Evolutionary conservation across 2,888 invertebrate species (phyloP).

Genomic region (Amblyjoppa fuscipennis): DNA sequence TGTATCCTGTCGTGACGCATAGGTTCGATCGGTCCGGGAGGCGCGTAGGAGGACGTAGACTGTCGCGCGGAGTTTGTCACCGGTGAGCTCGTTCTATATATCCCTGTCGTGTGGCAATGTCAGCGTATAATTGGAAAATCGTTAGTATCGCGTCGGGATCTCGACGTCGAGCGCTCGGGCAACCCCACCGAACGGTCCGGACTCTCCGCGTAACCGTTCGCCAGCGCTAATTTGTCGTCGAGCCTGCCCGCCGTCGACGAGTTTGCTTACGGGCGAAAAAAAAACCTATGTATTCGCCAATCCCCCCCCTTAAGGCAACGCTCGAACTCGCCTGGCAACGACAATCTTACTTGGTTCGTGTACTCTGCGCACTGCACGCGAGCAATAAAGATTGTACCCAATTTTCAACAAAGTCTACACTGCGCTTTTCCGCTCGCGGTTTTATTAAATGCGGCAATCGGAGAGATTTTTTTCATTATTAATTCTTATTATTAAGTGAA

Average conservation of each 20-base stretch:
- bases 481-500: slow-evolving; percentile 6
- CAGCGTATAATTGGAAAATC: slow-evolving; percentile 84
- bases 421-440: background rate
- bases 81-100: slow-evolving; percentile 20
- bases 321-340: slow-evolving; percentile 13
- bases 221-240: slow-evolving; percentile 77
- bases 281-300: slow-evolving; percentile 14
- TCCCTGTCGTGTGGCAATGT: slow-evolving; percentile 71
- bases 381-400: background rate
- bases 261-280: slow-evolving; percentile 55
- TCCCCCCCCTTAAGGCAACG: slow-evolving; percentile 8
- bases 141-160: slow-evolving; percentile 81
- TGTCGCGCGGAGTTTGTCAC: slow-evolving; percentile 58
- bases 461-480: slow-evolving; percentile 1
- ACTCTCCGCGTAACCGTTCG: slow-evolving; percentile 65
- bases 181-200: slow-evolving; percentile 49
- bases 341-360: background rate
- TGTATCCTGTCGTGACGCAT: slow-evolving; percentile 25
- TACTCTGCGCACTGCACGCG: slow-evolving; percentile 2
- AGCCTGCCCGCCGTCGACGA: slow-evolving; percentile 57
- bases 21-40: slow-evolving; percentile 54
- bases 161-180: slow-evolving; percentile 69
- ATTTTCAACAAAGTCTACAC: background rate
- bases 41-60: slow-evolving; percentile 47
- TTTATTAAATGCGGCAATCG: slow-evolving; percentile 14